Evolutionary conservation across 2,113 vertebrate species (phyloP).

Genomic region (Ophiodon elongatus): DNA sequence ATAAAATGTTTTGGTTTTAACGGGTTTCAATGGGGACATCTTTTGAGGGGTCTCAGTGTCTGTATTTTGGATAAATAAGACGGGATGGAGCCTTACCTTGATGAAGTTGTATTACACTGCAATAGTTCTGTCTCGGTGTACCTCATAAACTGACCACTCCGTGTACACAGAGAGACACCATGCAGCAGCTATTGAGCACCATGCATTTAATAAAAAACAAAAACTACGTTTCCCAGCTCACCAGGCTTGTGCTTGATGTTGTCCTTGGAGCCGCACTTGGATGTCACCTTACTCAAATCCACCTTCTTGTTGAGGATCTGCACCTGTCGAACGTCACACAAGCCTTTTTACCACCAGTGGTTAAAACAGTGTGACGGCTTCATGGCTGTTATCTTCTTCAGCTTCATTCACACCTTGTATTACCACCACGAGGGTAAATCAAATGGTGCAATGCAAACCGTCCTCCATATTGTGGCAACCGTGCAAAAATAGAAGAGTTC

Average conservation of each 20-base stretch:
- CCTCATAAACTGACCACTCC: neutral
- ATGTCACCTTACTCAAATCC: constrained; percentile 94
- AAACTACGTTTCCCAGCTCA: constrained; percentile 65
- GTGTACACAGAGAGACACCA: neutral
- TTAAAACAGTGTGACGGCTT: neutral
- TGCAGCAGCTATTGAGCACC: neutral
- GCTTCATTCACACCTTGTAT: neutral
- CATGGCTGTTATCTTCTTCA: constrained; percentile 2
- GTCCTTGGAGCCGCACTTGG: constrained; percentile 95
- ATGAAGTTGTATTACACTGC: neutral
- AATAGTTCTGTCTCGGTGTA: neutral
- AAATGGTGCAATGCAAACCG: neutral
- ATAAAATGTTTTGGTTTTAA: no score
- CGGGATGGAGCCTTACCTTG: no score
- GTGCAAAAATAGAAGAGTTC: neutral
- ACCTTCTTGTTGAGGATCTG: constrained; percentile 96
- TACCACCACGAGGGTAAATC: neutral
- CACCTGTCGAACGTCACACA: constrained; percentile 83
- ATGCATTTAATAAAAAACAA: neutral
- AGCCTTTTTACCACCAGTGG: neutral
- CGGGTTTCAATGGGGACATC: no score
- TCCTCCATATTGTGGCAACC: neutral
- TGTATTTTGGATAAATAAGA: no score
- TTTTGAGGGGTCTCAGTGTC: no score
- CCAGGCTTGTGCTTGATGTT: constrained; percentile 97